Evolutionary conservation across 2,113 vertebrate species (phyloP).

Genomic region (Hippocampus zosterae): DNA sequence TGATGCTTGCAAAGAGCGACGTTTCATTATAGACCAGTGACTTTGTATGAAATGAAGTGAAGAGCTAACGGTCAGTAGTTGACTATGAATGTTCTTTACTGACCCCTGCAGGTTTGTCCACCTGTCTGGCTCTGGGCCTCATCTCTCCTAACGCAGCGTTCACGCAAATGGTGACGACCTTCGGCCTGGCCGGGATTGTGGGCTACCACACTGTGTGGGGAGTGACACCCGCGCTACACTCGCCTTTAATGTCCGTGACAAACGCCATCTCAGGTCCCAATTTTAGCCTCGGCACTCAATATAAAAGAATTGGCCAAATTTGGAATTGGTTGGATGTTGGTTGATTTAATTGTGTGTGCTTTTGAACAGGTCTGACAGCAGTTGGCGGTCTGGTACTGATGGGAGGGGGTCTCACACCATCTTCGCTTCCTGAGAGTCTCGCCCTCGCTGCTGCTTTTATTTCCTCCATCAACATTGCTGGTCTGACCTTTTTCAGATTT

Average conservation of each 20-base stretch:
- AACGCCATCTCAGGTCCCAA: slow-evolving; percentile 93
- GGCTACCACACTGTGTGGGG: slow-evolving; percentile 99
- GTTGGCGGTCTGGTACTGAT: slow-evolving; percentile 78
- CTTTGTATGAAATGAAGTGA: no score
- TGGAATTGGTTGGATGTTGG: background rate
- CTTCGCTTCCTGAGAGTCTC: slow-evolving; percentile 65
- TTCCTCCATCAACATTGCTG: slow-evolving; percentile 79
- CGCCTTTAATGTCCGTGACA: slow-evolving; percentile 96
- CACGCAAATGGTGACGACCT: slow-evolving; percentile 93
- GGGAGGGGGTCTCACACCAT: slow-evolving; percentile 75
- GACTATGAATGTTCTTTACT: background rate
- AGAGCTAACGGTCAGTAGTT: background rate
- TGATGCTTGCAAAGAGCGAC: no score
- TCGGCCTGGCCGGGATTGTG: slow-evolving; percentile 91
- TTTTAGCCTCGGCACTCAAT: background rate
- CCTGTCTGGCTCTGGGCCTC: slow-evolving; percentile 81
- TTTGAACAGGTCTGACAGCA: slow-evolving; percentile 70
- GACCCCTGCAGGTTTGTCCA: slow-evolving; percentile 60
- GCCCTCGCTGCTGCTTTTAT: slow-evolving; percentile 78
- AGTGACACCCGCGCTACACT: slow-evolving; percentile 92
- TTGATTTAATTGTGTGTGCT: background rate
- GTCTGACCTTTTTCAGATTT: slow-evolving; percentile 37
- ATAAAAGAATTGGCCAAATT: background rate
- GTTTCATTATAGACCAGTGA: no score
- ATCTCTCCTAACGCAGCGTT: slow-evolving; percentile 84